phyloP scores from a whole-genome alignment of 2,888 invertebrate species.

The Agapetus fuscipes region DNA sequence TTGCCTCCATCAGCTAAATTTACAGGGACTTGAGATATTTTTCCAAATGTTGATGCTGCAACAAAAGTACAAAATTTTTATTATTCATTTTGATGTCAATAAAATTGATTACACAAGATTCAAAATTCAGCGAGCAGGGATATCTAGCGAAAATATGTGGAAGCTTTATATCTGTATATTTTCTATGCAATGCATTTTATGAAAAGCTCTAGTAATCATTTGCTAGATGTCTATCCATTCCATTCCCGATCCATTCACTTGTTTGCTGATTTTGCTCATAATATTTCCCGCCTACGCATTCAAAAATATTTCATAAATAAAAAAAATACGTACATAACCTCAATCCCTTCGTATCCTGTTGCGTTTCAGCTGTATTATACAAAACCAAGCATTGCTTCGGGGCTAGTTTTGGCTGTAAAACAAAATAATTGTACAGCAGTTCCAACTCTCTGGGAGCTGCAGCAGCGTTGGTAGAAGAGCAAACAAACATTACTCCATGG shows the following conservation, averaged over 20 bases:
- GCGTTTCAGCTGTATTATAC: constrained; percentile 42
- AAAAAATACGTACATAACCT: constrained; percentile 39
- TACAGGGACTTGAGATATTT: constrained; percentile 48
- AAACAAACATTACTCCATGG: constrained; percentile 63
- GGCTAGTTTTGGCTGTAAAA: constrained; percentile 54
- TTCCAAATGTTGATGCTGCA: constrained; percentile 50
- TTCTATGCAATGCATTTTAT: too few relatives aligned
- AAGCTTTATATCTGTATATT: too few relatives aligned
- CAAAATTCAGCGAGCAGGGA: too few relatives aligned
- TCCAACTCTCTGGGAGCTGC: constrained; percentile 50
- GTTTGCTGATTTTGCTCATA: too few relatives aligned
- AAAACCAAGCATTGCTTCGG: constrained; percentile 58
- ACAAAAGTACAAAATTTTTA: constrained; percentile 22
- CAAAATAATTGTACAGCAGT: constrained; percentile 56
- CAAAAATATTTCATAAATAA: too few relatives aligned
- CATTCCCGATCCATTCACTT: too few relatives aligned
- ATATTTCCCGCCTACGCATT: too few relatives aligned
- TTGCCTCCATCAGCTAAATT: constrained; percentile 50
- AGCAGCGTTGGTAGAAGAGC: constrained; percentile 40
- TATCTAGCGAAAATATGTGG: too few relatives aligned
- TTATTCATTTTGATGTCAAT: constrained; percentile 1
- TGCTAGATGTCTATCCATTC: too few relatives aligned
- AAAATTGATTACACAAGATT: not conserved
- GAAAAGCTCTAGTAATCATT: too few relatives aligned
- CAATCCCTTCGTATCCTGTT: constrained; percentile 36